Conservation (phyloP, 2,888 invertebrate genomes). For the Apotomis capreana region DNA sequence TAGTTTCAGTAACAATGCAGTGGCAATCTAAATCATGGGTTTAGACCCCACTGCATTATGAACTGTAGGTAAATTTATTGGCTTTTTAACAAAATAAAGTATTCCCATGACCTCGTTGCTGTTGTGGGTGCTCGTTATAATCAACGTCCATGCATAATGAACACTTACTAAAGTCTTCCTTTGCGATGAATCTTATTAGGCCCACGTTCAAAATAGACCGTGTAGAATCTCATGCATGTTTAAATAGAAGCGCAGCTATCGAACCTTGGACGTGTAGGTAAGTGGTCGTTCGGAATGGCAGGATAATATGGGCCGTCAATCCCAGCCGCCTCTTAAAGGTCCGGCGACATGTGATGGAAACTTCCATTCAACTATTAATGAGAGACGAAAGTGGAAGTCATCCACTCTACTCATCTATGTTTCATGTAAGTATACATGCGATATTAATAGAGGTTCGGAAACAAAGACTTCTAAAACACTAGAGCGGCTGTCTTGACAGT, state of each 20-base stretch:
- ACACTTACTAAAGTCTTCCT: neutral
- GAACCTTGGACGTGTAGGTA: constrained; percentile 28
- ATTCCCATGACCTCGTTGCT: neutral
- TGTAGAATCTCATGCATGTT: constrained; percentile 42
- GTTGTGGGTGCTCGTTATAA: neutral
- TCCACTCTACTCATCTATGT: constrained; percentile 29
- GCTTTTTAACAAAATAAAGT: too few species aligned
- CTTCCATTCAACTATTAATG: constrained; percentile 47
- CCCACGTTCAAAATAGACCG: constrained; percentile 7
- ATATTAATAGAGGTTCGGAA: neutral
- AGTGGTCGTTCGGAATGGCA: constrained; percentile 34
- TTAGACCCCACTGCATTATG: too few species aligned
- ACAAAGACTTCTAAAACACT: neutral
- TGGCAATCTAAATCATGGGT: too few species aligned
- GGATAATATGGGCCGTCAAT: constrained; percentile 42
- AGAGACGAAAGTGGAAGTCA: constrained; percentile 38
- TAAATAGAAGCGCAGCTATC: constrained; percentile 40
- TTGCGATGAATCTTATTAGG: neutral
- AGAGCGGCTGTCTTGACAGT: neutral
- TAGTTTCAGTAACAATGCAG: too few species aligned
- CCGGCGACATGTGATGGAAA: constrained; percentile 40
- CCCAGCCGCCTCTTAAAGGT: constrained; percentile 30
- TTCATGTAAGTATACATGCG: neutral
- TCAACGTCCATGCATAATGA: neutral
- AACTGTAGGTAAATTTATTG: too few species aligned